Base-by-base conservation (phyloP, 2,797 vertebrate species). In the Balearica regulorum region DNA sequence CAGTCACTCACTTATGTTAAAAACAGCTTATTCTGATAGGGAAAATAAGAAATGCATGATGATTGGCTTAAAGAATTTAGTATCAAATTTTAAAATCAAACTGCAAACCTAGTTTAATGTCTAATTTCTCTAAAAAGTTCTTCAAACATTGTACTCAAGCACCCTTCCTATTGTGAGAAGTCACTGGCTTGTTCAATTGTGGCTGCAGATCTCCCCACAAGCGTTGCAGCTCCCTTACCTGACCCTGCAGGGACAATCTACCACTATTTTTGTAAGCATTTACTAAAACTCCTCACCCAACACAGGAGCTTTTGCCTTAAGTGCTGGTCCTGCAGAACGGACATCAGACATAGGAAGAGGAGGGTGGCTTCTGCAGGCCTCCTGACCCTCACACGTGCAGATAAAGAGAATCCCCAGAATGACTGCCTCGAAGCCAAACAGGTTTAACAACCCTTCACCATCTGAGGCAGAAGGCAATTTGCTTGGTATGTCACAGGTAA, bases 361-460 rank as follows among this genome's bases (percentile, higher is more conserved):
- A 89, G 6, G 5, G 49, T 84, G 66, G 68, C 85, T 86, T 87
- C 68, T 69, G 60, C 54, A 76, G 68, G 71, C 77, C 33, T 91
- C 81, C 90, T 82, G 79, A 93, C 87, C 81, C 78, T 78, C 57
- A 41, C 41, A 1, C 11, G 0, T n/a, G 49, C 41, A 90, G 72
- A 90, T 76, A 83, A 72, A 85, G 96, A 96, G 86, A 96, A 97
- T 96, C 80, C 80, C 77, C 92, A 97, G 96, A 96, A 97, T 91
- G 96, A 95, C 92, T 89, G 90, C 91, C 92, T 96, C 1, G 93
- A 97, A 97, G 94, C 72, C 89, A 93, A 97, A 97, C 96, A 96
- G 92, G 97, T 97, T 96, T 85, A 93, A 80, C 96, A 96, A 66
- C 93, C 68, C 91, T 75, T 54, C 44, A 29, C 80, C 94, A 89